Evolutionary conservation across 2,113 vertebrate genomes (phyloP).

Genomic region (Ochotona princeps): DNA sequence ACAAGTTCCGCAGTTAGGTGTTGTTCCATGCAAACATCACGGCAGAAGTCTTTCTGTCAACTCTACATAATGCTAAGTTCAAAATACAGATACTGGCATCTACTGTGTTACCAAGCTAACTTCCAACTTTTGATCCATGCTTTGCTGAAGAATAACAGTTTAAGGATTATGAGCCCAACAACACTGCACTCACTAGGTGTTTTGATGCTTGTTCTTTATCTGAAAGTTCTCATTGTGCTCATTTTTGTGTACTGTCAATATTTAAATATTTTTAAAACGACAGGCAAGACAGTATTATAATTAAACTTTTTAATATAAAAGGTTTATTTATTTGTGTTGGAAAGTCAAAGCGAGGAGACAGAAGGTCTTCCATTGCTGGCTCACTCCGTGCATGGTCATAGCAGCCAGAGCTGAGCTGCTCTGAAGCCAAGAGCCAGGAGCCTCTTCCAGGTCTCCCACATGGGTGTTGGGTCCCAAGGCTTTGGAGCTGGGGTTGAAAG

Average conservation of each 20-base stretch:
- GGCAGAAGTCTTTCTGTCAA: background rate
- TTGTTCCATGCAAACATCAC: background rate
- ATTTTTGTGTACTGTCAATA: background rate
- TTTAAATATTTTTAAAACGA: background rate
- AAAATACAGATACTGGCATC: background rate
- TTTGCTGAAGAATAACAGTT: too few species aligned
- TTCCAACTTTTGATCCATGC: background rate
- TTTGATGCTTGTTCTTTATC: background rate
- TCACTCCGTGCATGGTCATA: too few species aligned
- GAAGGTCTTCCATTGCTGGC: too few species aligned
- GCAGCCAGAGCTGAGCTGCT: too few species aligned
- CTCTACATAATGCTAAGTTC: slow-evolving; percentile 12
- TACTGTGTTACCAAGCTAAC: background rate
- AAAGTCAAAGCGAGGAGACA: too few species aligned
- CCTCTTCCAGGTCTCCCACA: too few species aligned
- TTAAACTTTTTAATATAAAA: too few species aligned
- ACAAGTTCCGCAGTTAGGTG: background rate
- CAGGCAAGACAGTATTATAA: background rate
- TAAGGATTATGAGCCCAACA: background rate
- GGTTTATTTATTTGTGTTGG: too few species aligned
- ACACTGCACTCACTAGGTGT: background rate
- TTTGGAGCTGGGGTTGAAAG: too few species aligned
- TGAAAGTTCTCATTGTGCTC: background rate
- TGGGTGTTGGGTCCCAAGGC: too few species aligned
- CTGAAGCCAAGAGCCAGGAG: too few species aligned